Evolutionary conservation across 2,888 invertebrate genomes (phyloP), one percentile per base, ranked within the genome.

Genomic region (Harmothoe impar): DNA sequence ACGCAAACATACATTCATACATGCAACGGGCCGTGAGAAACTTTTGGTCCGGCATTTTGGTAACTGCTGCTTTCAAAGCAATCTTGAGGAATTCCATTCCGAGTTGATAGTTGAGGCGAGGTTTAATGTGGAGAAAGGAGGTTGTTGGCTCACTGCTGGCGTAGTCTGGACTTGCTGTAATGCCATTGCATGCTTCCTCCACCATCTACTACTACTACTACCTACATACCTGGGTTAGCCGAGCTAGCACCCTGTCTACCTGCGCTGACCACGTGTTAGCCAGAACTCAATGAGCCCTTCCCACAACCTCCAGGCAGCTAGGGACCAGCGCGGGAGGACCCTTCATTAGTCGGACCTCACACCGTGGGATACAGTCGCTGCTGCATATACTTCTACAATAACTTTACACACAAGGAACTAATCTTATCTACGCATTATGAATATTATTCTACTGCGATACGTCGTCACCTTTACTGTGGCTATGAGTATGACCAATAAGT

Each of bases 381-480:
- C 20, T 62, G 7, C 20, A 20, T 3, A 1, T 62, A 62, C 23
- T 62, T 62, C 43, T 43, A 62, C 62, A 62, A 12, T 15, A 20
- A 62, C 62, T 12, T 43, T n/a, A 62, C 62, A 62, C 62, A 3
- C 62, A 62, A 62, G 23, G 43, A n/a, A 62, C 62, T 62, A n/a
- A 10, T 52, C 3, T 7, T 62, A 62, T 62, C 62, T 62, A 62
- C 33, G 1, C 81, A 81, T 43, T 23, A 86, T 86, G 86, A 52
- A 86, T 20, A 31, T 54, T 29, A 31, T 54, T 29, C 31, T 86
- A n/a, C 86, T 86, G 0, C 25, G 54, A n/a, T 86, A 86, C 86
- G 54, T 89, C 29, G 68, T 89, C 20, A 89, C 89, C 20, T 89
- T 89, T n/a, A 89, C 62, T 0, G 89, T 89, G 31, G 89, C 89